A percentile compares a stretch with the other conserved stretches of the same genome.
These are phyloP conservation scores for Lophotriccus pileatus DNA, from an alignment of 2,797 vertebrate genomes.

Conservation along the genomic window DNA sequence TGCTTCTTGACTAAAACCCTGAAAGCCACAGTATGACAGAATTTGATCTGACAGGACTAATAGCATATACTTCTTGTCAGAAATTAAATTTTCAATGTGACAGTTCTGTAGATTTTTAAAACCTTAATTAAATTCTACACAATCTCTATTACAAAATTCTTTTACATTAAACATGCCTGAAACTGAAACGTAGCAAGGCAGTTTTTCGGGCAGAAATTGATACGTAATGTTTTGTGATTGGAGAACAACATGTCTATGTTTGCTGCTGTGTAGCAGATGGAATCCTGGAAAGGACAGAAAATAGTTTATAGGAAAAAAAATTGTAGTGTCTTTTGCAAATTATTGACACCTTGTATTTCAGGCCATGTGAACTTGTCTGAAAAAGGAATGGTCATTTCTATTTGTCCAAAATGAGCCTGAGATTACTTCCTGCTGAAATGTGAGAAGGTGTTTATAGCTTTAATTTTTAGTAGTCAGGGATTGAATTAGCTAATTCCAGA, in stretches of 20 bases:
- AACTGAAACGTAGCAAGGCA: not conserved
- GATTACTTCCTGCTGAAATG: not conserved
- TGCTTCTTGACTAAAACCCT: not conserved
- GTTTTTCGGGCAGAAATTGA: not conserved
- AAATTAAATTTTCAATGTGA: not conserved
- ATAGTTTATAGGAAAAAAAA: not conserved
- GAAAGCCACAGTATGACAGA: not conserved
- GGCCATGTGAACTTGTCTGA: not conserved
- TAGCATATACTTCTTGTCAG: not conserved
- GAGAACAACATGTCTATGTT: not conserved
- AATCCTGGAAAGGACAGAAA: not conserved
- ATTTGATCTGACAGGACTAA: not conserved
- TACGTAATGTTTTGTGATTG: not conserved
- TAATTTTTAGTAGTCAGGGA: not conserved
- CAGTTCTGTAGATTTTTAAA: not conserved
- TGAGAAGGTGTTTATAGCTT: not conserved
- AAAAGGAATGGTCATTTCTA: not conserved
- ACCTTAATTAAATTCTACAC: not conserved
- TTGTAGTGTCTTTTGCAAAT: not conserved
- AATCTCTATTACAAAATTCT: not conserved
- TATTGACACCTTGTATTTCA: not conserved
- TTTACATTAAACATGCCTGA: not conserved
- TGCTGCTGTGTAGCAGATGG: not conserved
- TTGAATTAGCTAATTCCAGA: not conserved
- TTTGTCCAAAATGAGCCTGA: not conserved